phyloP scores from a whole-genome alignment of 2,888 invertebrate species.

The Campaea margaritaria region DNA sequence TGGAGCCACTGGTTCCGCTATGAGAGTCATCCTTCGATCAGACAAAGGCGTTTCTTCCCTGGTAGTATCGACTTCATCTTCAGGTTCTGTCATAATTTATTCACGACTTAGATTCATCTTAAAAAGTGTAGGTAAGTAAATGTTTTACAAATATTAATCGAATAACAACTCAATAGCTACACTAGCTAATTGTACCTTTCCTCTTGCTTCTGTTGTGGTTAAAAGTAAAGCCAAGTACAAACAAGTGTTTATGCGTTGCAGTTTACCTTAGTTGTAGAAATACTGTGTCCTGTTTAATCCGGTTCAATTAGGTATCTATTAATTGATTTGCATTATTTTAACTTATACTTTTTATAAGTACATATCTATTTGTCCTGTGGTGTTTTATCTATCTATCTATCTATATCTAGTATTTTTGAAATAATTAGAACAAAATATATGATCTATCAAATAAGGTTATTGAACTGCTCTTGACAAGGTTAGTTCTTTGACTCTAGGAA shows the following conservation, averaged over 20 bases:
- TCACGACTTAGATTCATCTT: conserved; percentile 15
- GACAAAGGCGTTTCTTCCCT: conserved; percentile 68
- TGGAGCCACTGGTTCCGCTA: conserved; percentile 59
- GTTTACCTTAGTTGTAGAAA: no score
- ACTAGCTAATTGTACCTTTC: no score
- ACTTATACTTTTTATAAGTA: no score
- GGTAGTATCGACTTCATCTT: conserved; percentile 55
- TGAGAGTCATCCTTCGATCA: conserved; percentile 78
- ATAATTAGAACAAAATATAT: neutral
- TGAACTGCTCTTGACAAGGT: conserved; percentile 5
- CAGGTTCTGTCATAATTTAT: conserved; percentile 41
- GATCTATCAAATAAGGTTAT: conserved; percentile 6
- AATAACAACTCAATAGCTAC: no score
- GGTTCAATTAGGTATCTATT: no score
- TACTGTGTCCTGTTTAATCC: no score
- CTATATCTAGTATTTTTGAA: no score
- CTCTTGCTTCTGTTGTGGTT: neutral
- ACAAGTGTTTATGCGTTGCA: neutral
- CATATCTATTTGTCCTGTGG: no score
- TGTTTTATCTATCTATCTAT: no score
- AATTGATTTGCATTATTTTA: no score
- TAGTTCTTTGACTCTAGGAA: conserved; percentile 11
- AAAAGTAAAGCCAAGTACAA: neutral
- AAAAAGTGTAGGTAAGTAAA: neutral
- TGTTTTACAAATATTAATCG: neutral